These are phyloP conservation scores for Mormyrus iriodes DNA, from an alignment of 2,113 vertebrate genomes.

Conservation along the genomic window DNA sequence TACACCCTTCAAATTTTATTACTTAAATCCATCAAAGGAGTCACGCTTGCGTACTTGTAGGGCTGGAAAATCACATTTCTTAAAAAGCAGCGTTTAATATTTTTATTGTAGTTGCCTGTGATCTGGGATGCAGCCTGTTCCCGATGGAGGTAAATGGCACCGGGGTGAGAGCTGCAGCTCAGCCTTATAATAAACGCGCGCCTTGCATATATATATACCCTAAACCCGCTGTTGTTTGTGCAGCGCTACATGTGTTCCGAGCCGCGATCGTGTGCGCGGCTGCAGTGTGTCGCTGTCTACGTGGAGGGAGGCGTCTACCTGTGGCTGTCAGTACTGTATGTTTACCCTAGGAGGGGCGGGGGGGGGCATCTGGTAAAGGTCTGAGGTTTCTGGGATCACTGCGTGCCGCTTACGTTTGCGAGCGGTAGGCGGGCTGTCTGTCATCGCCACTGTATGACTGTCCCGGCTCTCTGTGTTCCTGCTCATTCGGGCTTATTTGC, in stretches of 20 bases:
- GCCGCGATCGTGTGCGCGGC: neutral
- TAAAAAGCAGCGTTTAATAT: neutral
- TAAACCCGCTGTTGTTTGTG: neutral
- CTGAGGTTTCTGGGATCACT: neutral
- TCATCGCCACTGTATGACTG: neutral
- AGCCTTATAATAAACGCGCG: neutral
- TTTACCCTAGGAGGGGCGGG: neutral
- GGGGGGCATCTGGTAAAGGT: neutral
- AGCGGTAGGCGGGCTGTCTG: neutral
- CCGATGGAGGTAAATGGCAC: neutral
- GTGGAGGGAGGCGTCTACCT: neutral
- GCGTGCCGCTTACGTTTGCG: neutral
- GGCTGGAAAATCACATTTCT: neutral
- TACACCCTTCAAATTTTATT: neutral
- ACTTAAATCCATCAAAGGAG: slow-evolving; percentile 2
- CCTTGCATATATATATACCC: neutral
- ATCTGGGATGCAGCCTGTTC: neutral
- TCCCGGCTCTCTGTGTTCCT: neutral
- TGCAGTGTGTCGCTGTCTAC: neutral
- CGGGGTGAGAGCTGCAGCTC: neutral
- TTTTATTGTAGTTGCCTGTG: neutral
- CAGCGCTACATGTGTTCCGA: neutral
- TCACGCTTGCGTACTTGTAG: neutral
- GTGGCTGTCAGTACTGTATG: neutral
- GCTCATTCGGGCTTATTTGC: neutral